phyloP scores from a whole-genome alignment of 2,113 vertebrate species.

The Puntigrus tetrazona region DNA sequence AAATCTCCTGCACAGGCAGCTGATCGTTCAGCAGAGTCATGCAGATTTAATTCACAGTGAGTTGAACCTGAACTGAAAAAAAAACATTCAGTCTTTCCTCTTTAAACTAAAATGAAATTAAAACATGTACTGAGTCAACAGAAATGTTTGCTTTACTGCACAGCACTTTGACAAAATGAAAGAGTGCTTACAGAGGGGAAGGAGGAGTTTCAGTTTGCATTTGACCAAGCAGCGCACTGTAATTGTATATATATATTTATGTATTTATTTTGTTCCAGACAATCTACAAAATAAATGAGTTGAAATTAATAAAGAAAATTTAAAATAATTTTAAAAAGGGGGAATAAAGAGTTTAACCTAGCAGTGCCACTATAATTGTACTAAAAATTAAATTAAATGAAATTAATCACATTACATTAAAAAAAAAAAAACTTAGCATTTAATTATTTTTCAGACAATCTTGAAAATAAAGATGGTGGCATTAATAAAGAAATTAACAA shows the following conservation, averaged over 20 bases:
- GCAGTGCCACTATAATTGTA: not conserved
- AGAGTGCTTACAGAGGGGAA: not conserved
- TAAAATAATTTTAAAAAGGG: not conserved
- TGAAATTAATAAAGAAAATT: not conserved
- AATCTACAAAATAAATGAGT: not conserved
- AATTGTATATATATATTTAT: not conserved
- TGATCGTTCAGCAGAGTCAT: conserved; percentile 27
- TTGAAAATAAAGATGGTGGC: not conserved
- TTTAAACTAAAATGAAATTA: conserved; percentile 23
- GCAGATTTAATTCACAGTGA: conserved; percentile 35
- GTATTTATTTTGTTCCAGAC: not conserved
- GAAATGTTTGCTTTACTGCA: not conserved
- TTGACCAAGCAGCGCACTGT: not conserved
- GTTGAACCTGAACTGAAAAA: conserved; percentile 18
- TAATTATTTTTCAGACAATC: not conserved
- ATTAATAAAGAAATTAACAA: not conserved
- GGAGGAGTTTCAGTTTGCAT: not conserved
- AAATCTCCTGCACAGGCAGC: conserved; percentile 21
- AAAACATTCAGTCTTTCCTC: conserved; percentile 6
- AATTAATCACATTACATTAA: too few species aligned
- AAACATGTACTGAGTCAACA: conserved; percentile 11
- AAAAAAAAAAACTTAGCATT: too few species aligned
- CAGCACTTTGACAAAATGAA: not conserved
- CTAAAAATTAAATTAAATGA: too few species aligned
- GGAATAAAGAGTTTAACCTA: not conserved